Conservation (phyloP, 2,797 vertebrate genomes). For the Pachyuromys duprasi region DNA sequence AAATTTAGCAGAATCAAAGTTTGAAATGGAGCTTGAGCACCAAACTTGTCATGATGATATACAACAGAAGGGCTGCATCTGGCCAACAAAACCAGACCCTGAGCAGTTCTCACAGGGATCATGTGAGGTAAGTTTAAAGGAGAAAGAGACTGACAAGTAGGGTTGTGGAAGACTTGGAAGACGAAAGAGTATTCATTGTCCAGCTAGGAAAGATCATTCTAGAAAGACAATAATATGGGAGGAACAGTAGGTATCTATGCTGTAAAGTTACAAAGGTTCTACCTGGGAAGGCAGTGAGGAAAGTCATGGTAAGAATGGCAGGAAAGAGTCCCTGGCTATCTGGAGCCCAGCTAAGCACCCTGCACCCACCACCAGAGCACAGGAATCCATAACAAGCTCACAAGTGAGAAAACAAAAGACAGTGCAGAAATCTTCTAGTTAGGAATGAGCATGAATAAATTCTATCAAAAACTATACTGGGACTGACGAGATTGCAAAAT, state of each 20-base stretch:
- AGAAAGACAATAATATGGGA: not conserved
- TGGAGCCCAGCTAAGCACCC: not conserved
- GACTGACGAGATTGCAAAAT: not conserved
- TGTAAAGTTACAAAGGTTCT: not conserved
- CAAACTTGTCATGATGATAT: accelerated
- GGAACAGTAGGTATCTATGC: accelerated
- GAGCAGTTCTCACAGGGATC: not conserved
- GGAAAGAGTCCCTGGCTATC: not conserved
- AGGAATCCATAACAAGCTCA: not conserved
- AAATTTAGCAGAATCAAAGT: not conserved
- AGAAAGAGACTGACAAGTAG: not conserved
- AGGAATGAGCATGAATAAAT: not conserved
- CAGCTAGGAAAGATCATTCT: not conserved
- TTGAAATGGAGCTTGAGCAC: not conserved
- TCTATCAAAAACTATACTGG: not conserved
- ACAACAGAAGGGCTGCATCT: no score
- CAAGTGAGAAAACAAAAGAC: not conserved
- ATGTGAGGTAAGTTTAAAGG: no score
- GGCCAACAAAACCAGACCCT: not conserved
- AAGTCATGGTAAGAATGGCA: accelerated
- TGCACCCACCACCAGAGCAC: not conserved
- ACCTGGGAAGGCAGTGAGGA: accelerated
- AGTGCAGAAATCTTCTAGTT: not conserved
- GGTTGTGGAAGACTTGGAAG: not conserved
- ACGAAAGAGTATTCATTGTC: not conserved